phyloP scores from a whole-genome alignment of 2,113 vertebrate genomes.

The Lamprotornis superbus region DNA sequence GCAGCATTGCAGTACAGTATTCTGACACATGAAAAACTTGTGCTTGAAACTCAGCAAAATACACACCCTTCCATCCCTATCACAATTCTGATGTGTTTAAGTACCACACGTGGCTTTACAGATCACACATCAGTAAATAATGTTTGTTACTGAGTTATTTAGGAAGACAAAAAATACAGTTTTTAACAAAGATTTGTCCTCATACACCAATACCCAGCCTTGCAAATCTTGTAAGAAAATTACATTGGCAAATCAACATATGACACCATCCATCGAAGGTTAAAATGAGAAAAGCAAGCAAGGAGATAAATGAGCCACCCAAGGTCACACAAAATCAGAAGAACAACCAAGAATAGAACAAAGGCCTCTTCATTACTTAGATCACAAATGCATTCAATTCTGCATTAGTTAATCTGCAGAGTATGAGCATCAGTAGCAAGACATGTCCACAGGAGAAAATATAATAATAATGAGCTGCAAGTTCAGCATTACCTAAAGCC shows the following conservation, averaged over 20 bases:
- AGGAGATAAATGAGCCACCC: conserved; percentile 3
- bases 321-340: conserved; percentile 44
- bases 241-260: neutral
- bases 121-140: neutral
- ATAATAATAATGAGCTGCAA: conserved; percentile 26
- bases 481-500: conserved; percentile 35
- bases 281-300: conserved; percentile 10
- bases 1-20: neutral
- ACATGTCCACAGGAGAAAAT: conserved; percentile 43
- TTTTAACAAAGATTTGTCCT: neutral
- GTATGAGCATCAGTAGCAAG: conserved; percentile 9
- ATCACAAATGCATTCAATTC: conserved; percentile 42
- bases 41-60: neutral
- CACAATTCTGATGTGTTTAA: neutral
- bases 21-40: neutral
- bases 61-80: neutral
- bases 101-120: neutral
- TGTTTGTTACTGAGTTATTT: neutral
- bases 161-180: neutral
- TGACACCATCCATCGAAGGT: neutral
- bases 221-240: conserved; percentile 8
- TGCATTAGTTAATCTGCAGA: conserved; percentile 45
- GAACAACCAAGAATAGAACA: conserved; percentile 57
- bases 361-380: conserved; percentile 42
- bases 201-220: neutral